Conservation (phyloP, 1,140 invertebrate genomes). For the Lutraria rhynchaena region DNA sequence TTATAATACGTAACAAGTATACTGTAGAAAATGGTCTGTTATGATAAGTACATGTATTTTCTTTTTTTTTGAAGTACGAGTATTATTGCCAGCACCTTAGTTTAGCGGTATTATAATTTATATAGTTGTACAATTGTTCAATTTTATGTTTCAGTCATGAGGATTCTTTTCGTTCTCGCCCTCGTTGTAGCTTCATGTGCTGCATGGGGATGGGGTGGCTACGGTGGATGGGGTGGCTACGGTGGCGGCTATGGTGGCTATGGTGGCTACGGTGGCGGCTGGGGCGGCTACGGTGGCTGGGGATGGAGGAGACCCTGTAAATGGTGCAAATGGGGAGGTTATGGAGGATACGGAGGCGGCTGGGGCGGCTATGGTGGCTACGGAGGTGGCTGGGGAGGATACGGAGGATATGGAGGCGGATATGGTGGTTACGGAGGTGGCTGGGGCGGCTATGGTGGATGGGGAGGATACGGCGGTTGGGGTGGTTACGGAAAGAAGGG, state of each 20-base stretch:
- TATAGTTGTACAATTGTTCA: too few species aligned
- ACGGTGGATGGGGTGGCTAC: neutral
- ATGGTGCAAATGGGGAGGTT: neutral
- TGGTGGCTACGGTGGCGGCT: neutral
- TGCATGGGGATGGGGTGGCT: too few species aligned
- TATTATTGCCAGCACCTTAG: too few species aligned
- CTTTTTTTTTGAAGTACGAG: too few species aligned
- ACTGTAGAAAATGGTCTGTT: too few species aligned
- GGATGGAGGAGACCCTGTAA: neutral
- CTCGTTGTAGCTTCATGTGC: too few species aligned
- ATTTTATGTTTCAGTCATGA: too few species aligned
- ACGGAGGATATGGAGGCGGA: slow-evolving; percentile 5
- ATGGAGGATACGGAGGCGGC: slow-evolving; percentile 15
- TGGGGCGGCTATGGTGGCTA: neutral
- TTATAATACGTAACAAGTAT: too few species aligned
- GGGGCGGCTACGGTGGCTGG: neutral
- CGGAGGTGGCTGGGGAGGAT: neutral
- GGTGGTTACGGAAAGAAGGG: neutral
- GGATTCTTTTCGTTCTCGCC: too few species aligned
- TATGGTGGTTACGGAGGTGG: slow-evolving; percentile 4
- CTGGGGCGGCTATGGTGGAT: neutral
- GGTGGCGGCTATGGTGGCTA: neutral
- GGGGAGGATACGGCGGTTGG: neutral
- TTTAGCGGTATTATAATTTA: too few species aligned
- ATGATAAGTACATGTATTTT: too few species aligned